Conservation (phyloP, 1,140 invertebrate genomes). For the Trypoxylus dichotomus region DNA sequence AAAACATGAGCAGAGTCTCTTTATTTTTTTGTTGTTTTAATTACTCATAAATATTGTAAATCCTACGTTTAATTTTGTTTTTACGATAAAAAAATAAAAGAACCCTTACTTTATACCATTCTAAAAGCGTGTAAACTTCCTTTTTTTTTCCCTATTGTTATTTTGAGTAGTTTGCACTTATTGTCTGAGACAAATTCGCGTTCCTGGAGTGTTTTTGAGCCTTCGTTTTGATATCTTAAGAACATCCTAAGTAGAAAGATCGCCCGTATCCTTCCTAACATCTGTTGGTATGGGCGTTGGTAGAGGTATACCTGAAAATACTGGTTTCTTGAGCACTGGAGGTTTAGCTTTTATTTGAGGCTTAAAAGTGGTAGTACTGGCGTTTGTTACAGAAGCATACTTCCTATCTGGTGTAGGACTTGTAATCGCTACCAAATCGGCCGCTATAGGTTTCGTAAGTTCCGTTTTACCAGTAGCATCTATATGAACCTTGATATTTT, state of each 20-base stretch:
- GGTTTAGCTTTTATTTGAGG: conserved; percentile 50
- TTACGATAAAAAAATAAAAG: not conserved
- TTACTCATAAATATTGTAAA: not conserved
- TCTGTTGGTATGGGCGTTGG: conserved; percentile 37
- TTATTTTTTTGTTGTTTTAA: not conserved
- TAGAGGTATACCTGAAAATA: conserved; percentile 45
- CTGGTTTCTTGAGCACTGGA: conserved; percentile 51
- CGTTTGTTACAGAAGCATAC: conserved; percentile 38
- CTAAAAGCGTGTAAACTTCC: not conserved
- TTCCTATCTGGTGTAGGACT: conserved; percentile 49
- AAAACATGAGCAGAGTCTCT: not conserved
- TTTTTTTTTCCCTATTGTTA: not conserved
- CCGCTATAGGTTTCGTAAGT: conserved; percentile 31
- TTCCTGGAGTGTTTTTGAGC: not conserved
- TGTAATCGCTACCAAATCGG: conserved; percentile 47
- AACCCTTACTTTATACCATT: not conserved
- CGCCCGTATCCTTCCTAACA: conserved; percentile 40
- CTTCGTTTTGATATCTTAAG: not conserved
- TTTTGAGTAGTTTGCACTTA: conserved; percentile 9
- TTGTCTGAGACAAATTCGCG: conserved; percentile 24
- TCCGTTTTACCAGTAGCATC: conserved; percentile 39
- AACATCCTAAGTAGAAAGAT: conserved; percentile 41
- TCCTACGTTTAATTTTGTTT: not conserved
- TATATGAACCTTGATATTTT: conserved; percentile 63
- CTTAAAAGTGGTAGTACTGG: conserved; percentile 47